Conservation (phyloP, 2,113 vertebrate species). For the Centropus bengalensis region DNA sequence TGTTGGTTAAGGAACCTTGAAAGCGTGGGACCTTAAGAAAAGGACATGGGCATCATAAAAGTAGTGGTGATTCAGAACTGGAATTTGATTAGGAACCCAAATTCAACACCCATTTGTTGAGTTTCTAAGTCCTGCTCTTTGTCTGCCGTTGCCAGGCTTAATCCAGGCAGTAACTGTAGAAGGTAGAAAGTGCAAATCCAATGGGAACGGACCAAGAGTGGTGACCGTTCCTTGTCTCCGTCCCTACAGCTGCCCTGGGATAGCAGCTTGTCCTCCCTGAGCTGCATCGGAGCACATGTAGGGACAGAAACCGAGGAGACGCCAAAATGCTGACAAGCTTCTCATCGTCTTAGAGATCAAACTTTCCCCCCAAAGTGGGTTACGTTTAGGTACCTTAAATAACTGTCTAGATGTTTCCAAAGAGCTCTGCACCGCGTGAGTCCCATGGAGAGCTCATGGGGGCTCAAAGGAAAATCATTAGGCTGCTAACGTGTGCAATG, state of each 20-base stretch:
- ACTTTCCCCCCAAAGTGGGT: background rate
- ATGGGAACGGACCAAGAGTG: background rate
- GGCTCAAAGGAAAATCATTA: background rate
- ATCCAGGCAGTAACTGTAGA: background rate
- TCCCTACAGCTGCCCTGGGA: background rate
- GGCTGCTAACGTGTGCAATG: background rate
- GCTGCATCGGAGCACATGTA: background rate
- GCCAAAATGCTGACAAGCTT: background rate
- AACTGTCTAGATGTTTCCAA: background rate
- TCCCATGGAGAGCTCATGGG: background rate
- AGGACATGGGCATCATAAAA: background rate
- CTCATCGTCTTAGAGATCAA: background rate
- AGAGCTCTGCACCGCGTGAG: background rate
- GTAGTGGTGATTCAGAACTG: background rate
- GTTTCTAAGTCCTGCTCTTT: background rate
- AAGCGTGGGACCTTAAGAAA: background rate
- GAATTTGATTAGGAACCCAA: background rate
- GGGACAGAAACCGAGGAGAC: background rate
- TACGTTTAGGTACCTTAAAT: background rate
- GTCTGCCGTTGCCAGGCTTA: background rate
- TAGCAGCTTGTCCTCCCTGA: background rate
- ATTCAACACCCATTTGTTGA: background rate
- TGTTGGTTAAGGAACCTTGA: background rate
- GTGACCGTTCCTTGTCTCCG: background rate
- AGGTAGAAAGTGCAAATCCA: background rate